These are phyloP conservation scores for Cotesia vestalis DNA, from an alignment of 1,140 invertebrate genomes.

Conservation along the genomic window DNA sequence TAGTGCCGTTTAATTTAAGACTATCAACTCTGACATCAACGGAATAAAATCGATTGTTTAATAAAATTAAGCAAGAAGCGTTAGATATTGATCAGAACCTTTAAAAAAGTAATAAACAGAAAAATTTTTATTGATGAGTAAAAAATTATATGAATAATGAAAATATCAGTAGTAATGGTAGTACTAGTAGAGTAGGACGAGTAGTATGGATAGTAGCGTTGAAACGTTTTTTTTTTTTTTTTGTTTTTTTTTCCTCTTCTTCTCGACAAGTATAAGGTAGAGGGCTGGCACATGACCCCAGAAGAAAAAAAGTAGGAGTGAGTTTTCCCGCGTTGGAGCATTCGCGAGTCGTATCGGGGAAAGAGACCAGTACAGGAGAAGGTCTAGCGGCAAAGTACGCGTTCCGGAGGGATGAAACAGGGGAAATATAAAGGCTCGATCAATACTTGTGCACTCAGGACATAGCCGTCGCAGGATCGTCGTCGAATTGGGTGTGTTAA, in stretches of 20 bases:
- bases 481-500: slow-evolving; percentile 19
- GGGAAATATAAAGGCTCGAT: slow-evolving; percentile 40
- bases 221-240: slow-evolving; percentile 34
- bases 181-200: too few relatives aligned
- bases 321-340: slow-evolving; percentile 46
- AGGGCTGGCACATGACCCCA: slow-evolving; percentile 29
- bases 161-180: too few relatives aligned
- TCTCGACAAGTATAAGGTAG: slow-evolving; percentile 9
- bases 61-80: too few relatives aligned
- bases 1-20: too few relatives aligned
- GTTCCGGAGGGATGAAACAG: too few relatives aligned
- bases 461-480: slow-evolving; percentile 39
- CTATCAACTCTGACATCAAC: too few relatives aligned
- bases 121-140: too few relatives aligned
- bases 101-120: too few relatives aligned
- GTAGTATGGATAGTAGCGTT: neutral
- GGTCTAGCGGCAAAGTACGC: neutral
- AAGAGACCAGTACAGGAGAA: slow-evolving; percentile 1
- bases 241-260: too few relatives aligned
- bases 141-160: too few relatives aligned
- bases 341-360: slow-evolving; percentile 9
- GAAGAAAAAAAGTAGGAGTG: slow-evolving; percentile 47
- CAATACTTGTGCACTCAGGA: slow-evolving; percentile 52
- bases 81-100: too few relatives aligned
- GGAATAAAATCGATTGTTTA: too few relatives aligned